These are phyloP conservation scores for Andrena flavipes DNA, from an alignment of 2,888 invertebrate genomes.

Conservation along the genomic window DNA sequence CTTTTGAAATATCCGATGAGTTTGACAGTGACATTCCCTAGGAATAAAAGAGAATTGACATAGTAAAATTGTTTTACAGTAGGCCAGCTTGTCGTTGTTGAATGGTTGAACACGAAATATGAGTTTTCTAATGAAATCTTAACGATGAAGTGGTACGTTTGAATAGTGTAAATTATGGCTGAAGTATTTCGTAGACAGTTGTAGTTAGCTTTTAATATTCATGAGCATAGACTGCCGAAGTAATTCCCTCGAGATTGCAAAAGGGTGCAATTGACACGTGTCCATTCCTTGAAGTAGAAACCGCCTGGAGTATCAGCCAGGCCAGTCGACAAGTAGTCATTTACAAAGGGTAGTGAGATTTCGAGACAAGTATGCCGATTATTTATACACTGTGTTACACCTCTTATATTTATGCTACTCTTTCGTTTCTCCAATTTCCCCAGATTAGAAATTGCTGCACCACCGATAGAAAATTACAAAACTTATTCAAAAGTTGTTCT, in stretches of 20 bases:
- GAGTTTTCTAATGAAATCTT: not conserved
- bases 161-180: not conserved
- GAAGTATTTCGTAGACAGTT: not conserved
- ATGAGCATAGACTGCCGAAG: not conserved
- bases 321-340: conserved; percentile 13
- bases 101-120: not conserved
- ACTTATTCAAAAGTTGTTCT: too few relatives aligned
- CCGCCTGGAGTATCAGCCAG: not conserved
- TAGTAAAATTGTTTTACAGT: conserved; percentile 4
- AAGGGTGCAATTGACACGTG: not conserved
- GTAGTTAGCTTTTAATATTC: not conserved
- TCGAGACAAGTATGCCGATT: conserved; percentile 57
- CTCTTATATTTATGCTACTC: conserved; percentile 53
- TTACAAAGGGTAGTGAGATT: conserved; percentile 33
- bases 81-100: conserved; percentile 52
- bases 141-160: not conserved
- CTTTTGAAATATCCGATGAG: too few relatives aligned
- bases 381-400: conserved; percentile 44
- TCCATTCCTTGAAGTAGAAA: conserved; percentile 34
- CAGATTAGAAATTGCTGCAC: conserved; percentile 10
- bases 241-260: not conserved
- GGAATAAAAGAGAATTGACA: not conserved
- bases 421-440: conserved; percentile 15
- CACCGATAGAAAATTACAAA: not conserved
- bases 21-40: not conserved